Base-by-base conservation (phyloP, 2,113 vertebrate genomes). In the Arenaria interpres region DNA sequence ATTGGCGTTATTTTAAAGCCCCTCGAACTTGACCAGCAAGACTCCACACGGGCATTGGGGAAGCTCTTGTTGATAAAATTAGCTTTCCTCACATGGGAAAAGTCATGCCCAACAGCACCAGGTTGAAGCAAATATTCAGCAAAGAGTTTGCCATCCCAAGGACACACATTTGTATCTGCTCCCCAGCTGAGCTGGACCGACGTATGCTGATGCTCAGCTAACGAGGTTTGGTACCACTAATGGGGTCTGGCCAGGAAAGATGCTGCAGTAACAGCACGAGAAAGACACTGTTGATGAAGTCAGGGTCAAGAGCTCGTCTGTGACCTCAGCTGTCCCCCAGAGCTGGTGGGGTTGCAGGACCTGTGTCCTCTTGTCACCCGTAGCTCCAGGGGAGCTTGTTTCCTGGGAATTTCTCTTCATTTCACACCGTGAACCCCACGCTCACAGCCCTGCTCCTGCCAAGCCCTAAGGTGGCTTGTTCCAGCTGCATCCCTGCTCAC, bases 41-140 rank as follows among this genome's bases (percentile, higher is more conserved):
- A 45, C 45, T 64, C 46, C 53, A 10, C 14, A 5, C 0, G 1
- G n/a, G 46, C 30, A 1, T 14, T 0, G 0, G 18, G 50, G 62
- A 33, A 63, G 48, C 20, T 82, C 62, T 75, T 18, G 41, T 25
- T 69, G 16, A 39, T 27, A 7, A 41, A 81, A 81, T 46, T 28
- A 14, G 7, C n/a, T 39, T 12, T 30, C 69, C 14, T 2, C 28
- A 8, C 3, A 0, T 0, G 19, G 46, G 54, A 59, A 19, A 53
- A 87, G 50, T 15, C 30, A 19, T 3, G 20, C 25, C 20, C 50
- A 35, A 11, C 15, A 81, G 43, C 25, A 25, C 3, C 2, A 14
- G 32, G 4, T 32, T 9, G 30, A 22, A 48, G 78, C 23, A 23
- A 67, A 50, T 35, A 10, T 13, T 54, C 51, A 56, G 74, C 56